Evolutionary conservation across 2,888 invertebrate genomes (phyloP).

Genomic region (Sphaerophoria rueppellii): DNA sequence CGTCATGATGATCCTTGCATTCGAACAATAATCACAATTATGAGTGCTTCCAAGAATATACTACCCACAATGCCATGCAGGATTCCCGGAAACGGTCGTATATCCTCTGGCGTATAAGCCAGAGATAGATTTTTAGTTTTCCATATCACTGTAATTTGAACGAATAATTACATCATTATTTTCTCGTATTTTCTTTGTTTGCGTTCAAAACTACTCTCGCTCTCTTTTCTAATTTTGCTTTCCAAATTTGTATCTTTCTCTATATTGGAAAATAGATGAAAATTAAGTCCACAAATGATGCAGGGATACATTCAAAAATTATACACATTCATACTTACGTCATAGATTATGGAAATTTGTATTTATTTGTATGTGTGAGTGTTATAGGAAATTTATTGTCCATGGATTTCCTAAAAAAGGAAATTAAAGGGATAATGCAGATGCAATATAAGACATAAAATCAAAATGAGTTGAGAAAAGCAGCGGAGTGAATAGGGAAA

Average conservation of each 20-base stretch:
- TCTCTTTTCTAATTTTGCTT: too few relatives aligned
- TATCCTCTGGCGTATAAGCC: conserved; percentile 83
- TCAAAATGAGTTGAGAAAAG: conserved; percentile 24
- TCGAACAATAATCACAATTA: conserved; percentile 83
- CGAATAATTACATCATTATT: conserved; percentile 61
- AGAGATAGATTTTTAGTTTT: conserved; percentile 79
- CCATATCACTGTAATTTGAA: conserved; percentile 72
- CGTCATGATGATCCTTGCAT: conserved; percentile 82
- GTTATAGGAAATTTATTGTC: not conserved
- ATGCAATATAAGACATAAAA: not conserved
- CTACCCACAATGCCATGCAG: conserved; percentile 84
- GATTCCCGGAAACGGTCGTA: conserved; percentile 84
- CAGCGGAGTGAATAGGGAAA: not conserved
- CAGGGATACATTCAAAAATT: not conserved
- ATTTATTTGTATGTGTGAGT: not conserved
- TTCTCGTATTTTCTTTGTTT: too few relatives aligned
- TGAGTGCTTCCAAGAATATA: conserved; percentile 83
- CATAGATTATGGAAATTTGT: not conserved
- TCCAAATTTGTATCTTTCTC: too few relatives aligned
- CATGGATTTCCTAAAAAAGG: not conserved
- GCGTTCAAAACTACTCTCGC: too few relatives aligned
- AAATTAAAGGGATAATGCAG: not conserved
- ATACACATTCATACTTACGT: not conserved
- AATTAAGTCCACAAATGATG: not conserved
- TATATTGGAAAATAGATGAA: not conserved